Percentiles rank a stretch among this genome's conserved stretches.
Conservation (phyloP, 2,888 invertebrate species). For the Drosophila macrospina region DNA sequence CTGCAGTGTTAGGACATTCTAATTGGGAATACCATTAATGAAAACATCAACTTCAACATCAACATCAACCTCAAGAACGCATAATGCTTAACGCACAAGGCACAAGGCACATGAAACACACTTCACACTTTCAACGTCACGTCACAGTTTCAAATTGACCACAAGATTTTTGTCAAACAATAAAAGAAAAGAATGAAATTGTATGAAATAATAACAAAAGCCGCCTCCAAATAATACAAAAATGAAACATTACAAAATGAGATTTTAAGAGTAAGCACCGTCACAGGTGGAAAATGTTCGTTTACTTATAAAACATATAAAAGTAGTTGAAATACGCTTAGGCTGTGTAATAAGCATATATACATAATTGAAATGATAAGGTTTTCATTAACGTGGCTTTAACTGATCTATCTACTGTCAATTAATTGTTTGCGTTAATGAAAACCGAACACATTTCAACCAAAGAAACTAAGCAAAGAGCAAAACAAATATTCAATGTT, state of each 20-base stretch:
- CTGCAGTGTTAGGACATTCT: constrained; percentile 29
- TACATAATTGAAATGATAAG: constrained; percentile 8
- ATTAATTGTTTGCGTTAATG: background rate
- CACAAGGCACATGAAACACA: constrained; percentile 14
- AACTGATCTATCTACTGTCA: constrained; percentile 4
- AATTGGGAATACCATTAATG: constrained; percentile 52
- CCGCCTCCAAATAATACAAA: constrained; percentile 33
- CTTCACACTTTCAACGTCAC: constrained; percentile 60
- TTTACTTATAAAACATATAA: constrained; percentile 6
- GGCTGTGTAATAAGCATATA: constrained; percentile 7
- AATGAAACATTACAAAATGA: constrained; percentile 10
- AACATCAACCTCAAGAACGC: constrained; percentile 50
- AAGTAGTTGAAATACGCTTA: too few species aligned
- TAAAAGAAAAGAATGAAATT: constrained; percentile 2
- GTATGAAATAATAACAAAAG: constrained; percentile 23
- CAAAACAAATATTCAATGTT: constrained; percentile 17
- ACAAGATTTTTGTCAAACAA: constrained; percentile 36
- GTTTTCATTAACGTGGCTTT: background rate
- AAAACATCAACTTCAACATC: constrained; percentile 11
- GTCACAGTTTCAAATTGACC: constrained; percentile 84
- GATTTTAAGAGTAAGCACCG: constrained; percentile 21
- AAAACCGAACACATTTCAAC: constrained; percentile 3
- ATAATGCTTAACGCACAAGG: constrained; percentile 3
- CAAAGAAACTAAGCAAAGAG: constrained; percentile 4
- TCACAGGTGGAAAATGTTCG: constrained; percentile 18